Conservation (phyloP, 2,113 vertebrate genomes). For the Antennarius striatus region DNA sequence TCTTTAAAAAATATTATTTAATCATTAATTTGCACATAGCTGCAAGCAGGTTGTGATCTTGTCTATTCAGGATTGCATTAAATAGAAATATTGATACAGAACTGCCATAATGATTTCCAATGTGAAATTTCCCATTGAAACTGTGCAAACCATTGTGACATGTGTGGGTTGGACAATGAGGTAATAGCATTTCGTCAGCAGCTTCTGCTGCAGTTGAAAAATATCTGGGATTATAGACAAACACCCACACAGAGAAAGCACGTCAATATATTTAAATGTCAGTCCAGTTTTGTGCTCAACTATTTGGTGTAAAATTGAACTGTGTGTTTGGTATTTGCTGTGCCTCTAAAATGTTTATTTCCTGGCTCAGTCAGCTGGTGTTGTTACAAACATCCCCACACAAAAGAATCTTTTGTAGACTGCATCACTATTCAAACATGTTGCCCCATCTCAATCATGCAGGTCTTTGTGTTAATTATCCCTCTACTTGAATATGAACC, state of each 20-base stretch:
- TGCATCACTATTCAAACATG: conserved; percentile 4
- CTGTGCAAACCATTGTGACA: neutral
- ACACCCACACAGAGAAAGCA: neutral
- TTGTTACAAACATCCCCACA: neutral
- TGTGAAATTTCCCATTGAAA: neutral
- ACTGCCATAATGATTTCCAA: neutral
- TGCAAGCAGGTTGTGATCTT: neutral
- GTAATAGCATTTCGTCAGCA: conserved; percentile 25
- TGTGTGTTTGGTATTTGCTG: neutral
- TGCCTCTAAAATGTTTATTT: neutral
- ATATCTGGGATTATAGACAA: neutral
- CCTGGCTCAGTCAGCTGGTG: neutral
- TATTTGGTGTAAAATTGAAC: neutral
- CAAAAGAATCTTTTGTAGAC: conserved; percentile 17
- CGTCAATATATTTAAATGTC: neutral
- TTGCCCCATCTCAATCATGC: neutral
- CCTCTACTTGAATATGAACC: too few species aligned
- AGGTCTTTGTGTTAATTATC: too few species aligned
- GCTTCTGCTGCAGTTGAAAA: conserved; percentile 13
- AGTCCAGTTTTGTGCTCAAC: neutral
- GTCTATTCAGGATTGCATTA: neutral
- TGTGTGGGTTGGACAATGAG: neutral
- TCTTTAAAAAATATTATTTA: neutral
- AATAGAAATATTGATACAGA: too few species aligned
- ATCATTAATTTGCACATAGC: too few species aligned